Conservation (phyloP, 2,888 invertebrate species). For the Sesia apiformis region DNA sequence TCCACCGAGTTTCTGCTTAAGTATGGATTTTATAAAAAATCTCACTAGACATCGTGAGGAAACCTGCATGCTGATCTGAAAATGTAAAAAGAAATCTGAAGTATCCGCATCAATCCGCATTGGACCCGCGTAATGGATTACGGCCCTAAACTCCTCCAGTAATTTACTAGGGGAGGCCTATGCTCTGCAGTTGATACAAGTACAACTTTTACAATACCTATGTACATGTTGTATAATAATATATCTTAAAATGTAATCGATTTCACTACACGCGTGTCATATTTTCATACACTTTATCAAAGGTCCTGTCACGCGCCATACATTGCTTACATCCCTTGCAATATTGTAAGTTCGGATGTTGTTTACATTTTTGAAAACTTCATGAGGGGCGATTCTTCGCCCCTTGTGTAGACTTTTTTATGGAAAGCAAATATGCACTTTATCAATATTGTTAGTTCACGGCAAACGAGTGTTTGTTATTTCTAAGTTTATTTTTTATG, state of each 20-base stretch:
- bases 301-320: background rate
- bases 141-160: too few relatives aligned
- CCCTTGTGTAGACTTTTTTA: background rate
- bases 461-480: background rate
- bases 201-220: too few relatives aligned
- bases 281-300: background rate
- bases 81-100: too few relatives aligned
- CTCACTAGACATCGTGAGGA: too few relatives aligned
- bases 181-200: too few relatives aligned
- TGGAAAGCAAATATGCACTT: background rate
- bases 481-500: too few relatives aligned
- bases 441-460: slow-evolving; percentile 4
- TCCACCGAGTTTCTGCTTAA: too few relatives aligned
- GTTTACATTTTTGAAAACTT: background rate
- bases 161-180: too few relatives aligned
- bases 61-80: too few relatives aligned
- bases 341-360: background rate
- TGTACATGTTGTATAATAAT: background rate
- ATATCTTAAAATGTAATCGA: background rate
- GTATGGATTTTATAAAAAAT: too few relatives aligned
- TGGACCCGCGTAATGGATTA: too few relatives aligned
- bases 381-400: background rate
- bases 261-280: background rate
- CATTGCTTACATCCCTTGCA: background rate
- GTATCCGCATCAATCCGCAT: too few relatives aligned